These are phyloP conservation scores for Eleginops maclovinus DNA, from an alignment of 2,113 vertebrate species.

Conservation along the genomic window DNA sequence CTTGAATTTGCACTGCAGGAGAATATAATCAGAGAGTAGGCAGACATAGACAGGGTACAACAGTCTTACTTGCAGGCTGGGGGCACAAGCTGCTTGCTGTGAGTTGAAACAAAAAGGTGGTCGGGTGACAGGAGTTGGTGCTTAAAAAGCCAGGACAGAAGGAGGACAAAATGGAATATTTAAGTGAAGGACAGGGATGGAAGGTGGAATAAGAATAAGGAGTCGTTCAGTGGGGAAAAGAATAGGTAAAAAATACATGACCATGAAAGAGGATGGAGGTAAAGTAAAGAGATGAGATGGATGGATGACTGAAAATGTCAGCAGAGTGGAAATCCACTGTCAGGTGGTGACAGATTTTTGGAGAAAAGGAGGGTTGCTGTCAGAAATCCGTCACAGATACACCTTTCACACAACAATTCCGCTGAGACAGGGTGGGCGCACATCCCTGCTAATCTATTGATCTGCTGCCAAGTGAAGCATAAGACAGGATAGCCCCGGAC, in stretches of 20 bases:
- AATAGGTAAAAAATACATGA: not conserved
- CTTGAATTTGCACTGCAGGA: conserved; percentile 42
- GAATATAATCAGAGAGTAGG: conserved; percentile 48
- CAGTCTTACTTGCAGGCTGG: conserved; percentile 33
- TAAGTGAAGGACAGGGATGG: conserved; percentile 5
- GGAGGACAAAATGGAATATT: conserved; percentile 22
- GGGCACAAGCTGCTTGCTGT: conserved; percentile 42
- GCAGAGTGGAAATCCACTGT: conserved; percentile 27
- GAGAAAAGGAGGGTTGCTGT: conserved; percentile 20
- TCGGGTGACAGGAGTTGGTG: not conserved
- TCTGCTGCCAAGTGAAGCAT: conserved; percentile 59
- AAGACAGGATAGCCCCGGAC: conserved; percentile 12
- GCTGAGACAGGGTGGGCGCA: conserved; percentile 23
- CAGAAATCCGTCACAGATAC: conserved; percentile 47
- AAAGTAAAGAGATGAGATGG: conserved; percentile 3
- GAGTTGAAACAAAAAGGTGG: conserved; percentile 44
- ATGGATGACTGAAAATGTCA: conserved; percentile 2
- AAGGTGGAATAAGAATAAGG: not conserved
- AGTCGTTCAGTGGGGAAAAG: not conserved
- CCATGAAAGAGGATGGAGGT: not conserved
- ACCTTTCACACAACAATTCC: conserved; percentile 42
- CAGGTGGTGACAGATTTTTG: conserved; percentile 22
- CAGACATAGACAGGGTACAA: conserved; percentile 40
- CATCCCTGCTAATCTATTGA: conserved; percentile 50
- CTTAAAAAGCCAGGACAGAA: conserved; percentile 1